Conservation (phyloP, 1,140 invertebrate genomes). For the Drosophila bifasciata region DNA sequence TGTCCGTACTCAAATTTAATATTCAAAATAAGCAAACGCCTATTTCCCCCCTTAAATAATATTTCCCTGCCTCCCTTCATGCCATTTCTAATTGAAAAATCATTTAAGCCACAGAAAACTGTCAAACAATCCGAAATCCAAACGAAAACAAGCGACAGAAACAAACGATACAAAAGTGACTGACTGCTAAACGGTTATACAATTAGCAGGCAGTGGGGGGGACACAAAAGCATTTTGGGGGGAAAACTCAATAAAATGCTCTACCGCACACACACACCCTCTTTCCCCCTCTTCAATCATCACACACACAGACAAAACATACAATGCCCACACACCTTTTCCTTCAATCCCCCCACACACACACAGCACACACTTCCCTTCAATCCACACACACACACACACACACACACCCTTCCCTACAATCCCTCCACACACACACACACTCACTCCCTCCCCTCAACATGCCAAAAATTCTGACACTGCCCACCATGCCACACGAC, state of each 20-base stretch:
- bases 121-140: slow-evolving; percentile 15
- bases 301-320: slow-evolving; percentile 25
- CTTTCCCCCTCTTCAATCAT: too few relatives aligned
- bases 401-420: slow-evolving; percentile 17
- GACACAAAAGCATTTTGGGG: background rate
- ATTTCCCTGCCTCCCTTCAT: too few relatives aligned
- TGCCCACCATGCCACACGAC: too few relatives aligned
- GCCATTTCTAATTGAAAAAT: too few relatives aligned
- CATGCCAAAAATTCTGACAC: slow-evolving; percentile 3
- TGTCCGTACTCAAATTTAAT: too few relatives aligned
- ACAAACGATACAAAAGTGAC: slow-evolving; percentile 33
- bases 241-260: slow-evolving; percentile 60
- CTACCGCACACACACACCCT: background rate
- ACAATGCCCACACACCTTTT: too few relatives aligned
- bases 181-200: slow-evolving; percentile 63
- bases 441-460: background rate
- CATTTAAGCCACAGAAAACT: slow-evolving; percentile 16
- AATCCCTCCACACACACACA: background rate
- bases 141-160: slow-evolving; percentile 26
- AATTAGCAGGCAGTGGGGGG: slow-evolving; percentile 41
- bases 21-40: too few relatives aligned
- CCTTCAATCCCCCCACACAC: too few relatives aligned
- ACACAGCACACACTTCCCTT: too few relatives aligned
- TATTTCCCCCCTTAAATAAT: too few relatives aligned
- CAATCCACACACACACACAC: background rate